Conservation (phyloP, 2,888 invertebrate species). For the Synergus gifuensis region DNA sequence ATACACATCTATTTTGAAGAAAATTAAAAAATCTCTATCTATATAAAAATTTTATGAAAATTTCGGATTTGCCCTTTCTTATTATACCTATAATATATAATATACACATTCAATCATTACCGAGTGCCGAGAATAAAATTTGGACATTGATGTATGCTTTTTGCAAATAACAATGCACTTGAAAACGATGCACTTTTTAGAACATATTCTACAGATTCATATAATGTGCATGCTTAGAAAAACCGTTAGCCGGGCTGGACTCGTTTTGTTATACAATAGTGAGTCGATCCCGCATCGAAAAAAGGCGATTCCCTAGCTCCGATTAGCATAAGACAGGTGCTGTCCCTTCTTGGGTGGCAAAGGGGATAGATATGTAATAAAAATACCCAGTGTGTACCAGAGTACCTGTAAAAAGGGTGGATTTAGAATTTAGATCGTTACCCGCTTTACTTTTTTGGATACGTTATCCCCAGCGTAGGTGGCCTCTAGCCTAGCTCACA, state of each 20-base stretch:
- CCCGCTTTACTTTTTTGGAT: background rate
- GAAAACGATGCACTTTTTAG: too few relatives aligned
- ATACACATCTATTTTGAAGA: too few relatives aligned
- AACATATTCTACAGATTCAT: background rate
- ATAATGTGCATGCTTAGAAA: background rate
- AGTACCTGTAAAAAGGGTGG: slow-evolving; percentile 27
- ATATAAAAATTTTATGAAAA: too few relatives aligned
- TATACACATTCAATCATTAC: too few relatives aligned
- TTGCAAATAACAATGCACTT: too few relatives aligned
- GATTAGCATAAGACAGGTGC: slow-evolving; percentile 39
- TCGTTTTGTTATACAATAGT: background rate
- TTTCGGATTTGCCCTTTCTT: too few relatives aligned
- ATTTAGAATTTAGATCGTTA: slow-evolving; percentile 2
- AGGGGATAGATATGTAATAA: slow-evolving; percentile 13
- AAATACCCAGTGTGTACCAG: too few relatives aligned
- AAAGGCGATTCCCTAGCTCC: background rate
- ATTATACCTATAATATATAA: too few relatives aligned
- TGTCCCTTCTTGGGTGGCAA: slow-evolving; percentile 36
- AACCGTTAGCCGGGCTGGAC: background rate
- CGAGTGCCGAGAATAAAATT: too few relatives aligned
- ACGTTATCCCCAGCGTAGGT: slow-evolving; percentile 32
- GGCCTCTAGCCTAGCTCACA: background rate
- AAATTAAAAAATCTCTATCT: too few relatives aligned
- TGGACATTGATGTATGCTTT: too few relatives aligned
- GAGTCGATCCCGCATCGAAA: background rate